Evolutionary conservation across 1,140 invertebrate genomes (phyloP), one percentile per base, ranked within the genome.

Genomic region (Berghia stephanieae): DNA sequence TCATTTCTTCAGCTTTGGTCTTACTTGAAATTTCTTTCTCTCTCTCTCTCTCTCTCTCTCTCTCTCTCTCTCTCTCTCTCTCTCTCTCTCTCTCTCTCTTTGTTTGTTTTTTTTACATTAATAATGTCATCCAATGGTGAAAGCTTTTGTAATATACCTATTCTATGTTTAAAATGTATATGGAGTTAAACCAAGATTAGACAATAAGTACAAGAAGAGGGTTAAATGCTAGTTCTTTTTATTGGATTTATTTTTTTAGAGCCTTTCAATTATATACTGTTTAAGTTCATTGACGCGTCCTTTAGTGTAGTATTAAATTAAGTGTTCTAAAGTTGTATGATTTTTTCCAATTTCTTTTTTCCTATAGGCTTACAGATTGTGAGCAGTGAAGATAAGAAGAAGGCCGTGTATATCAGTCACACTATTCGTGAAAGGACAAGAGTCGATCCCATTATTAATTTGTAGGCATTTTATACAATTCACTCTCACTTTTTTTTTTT

Each of bases 391-490:
- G 21, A 27, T 36, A 40, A 13, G 1, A 34, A 6, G 10, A 34
- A 49, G 16, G 18, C 38, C 27, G 43, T 73, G 21, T 73, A 73
- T 57, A 38, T 57, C 31, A 73, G 70, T 27, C 70, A 73, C n/a
- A 73, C 70, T 1, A 40, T 73, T 55, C 44, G 49, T 13, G 70
- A 73, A n/a, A 34, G 34, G 34, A 27, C 34, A 2, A 73, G 70
- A 38, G 43, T 73, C 1, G 49, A 73, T 18, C 70, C 70, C 36
- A 42, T 73, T 31, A 73, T 73, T 2, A 36, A 55, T 57, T 2
- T 73, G 70, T 73, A 73, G 57, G 70, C 57, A 44, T 34, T 24
- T 70, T 16, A n/a, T n/a, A n/a, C n/a, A n/a, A n/a, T n/a, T n/a
- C n/a, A n/a, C n/a, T n/a, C n/a, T n/a, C n/a, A n/a, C n/a, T n/a